phyloP scores from a whole-genome alignment of 2,888 invertebrate species.

The Chymomyza fuscimana region DNA sequence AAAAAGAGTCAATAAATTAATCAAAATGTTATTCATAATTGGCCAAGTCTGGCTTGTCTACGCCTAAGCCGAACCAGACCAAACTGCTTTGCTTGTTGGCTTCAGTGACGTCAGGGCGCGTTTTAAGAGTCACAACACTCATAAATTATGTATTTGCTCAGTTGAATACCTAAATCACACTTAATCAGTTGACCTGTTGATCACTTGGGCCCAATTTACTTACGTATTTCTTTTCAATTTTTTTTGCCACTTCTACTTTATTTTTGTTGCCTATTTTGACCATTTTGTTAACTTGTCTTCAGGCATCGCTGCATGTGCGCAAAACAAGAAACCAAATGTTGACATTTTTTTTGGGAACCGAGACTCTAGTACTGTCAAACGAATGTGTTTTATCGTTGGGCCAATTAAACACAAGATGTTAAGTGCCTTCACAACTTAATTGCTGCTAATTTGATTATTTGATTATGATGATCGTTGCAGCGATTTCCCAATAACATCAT shows the following conservation, averaged over 20 bases:
- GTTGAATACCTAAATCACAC: background rate
- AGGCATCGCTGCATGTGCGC: constrained; percentile 1
- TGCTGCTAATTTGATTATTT: constrained; percentile 11
- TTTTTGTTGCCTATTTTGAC: background rate
- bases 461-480: background rate
- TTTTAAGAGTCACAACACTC: background rate
- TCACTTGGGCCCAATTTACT: background rate
- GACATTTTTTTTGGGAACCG: background rate
- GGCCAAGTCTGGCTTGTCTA: background rate
- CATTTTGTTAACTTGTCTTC: background rate
- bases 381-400: constrained; percentile 19
- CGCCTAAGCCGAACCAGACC: background rate
- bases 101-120: background rate
- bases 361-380: background rate
- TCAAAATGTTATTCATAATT: background rate
- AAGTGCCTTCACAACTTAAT: constrained; percentile 14
- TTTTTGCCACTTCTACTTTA: background rate
- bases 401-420: constrained; percentile 22
- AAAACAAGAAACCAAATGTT: background rate
- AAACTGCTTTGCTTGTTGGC: background rate
- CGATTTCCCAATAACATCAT: background rate
- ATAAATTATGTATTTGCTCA: background rate
- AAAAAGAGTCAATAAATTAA: background rate
- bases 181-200: background rate
- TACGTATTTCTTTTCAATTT: background rate